Conservation (phyloP, 1,140 invertebrate genomes). For the Chironomus striatipennis region DNA sequence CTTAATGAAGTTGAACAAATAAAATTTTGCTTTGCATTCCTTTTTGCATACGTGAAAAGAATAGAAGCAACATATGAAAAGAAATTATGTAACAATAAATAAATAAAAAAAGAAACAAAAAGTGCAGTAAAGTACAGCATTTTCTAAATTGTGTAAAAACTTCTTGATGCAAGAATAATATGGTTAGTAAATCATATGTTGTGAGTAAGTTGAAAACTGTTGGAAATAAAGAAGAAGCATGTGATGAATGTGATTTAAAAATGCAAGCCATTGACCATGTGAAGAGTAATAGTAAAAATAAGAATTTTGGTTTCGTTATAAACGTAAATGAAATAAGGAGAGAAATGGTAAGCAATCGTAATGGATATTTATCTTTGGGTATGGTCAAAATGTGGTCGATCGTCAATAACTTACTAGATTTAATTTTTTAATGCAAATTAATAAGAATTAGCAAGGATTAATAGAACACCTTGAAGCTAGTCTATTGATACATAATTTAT, state of each 20-base stretch:
- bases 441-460: no score
- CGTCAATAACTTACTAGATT: no score
- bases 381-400: no score
- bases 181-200: neutral
- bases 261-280: conserved; percentile 4
- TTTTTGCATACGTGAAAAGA: neutral
- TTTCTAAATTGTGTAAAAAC: neutral
- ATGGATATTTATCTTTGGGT: neutral
- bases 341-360: neutral
- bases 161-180: neutral
- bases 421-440: no score
- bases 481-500: no score
- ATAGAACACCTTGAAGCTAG: no score
- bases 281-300: neutral
- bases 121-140: neutral
- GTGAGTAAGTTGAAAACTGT: neutral
- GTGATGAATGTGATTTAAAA: neutral
- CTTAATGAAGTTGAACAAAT: no score
- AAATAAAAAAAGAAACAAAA: neutral
- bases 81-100: neutral
- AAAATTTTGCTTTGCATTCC: no score
- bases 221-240: neutral
- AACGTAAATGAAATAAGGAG: neutral
- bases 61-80: neutral
- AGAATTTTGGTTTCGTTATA: neutral